Evolutionary conservation across 2,797 vertebrate genomes (phyloP).

Genomic region (Peromyscus aztecus): DNA sequence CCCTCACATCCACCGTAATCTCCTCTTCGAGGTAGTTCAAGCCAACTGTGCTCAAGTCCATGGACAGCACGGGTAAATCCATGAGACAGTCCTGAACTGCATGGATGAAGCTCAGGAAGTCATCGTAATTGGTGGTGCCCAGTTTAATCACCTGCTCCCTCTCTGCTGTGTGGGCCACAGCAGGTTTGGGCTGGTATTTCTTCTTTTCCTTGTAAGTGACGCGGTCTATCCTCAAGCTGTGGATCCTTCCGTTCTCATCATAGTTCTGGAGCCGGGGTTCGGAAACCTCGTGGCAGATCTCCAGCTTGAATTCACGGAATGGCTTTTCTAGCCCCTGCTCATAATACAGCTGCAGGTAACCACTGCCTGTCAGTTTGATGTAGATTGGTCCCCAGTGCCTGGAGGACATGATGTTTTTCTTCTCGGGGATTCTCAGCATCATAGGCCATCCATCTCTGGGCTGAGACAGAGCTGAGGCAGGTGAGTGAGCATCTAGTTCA

Average conservation of each 20-base stretch:
- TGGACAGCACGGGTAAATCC: constrained; percentile 87
- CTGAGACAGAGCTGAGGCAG: constrained; percentile 85
- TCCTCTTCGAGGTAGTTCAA: constrained; percentile 92
- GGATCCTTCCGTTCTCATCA: constrained; percentile 92
- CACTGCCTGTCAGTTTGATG: constrained; percentile 89
- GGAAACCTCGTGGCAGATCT: constrained; percentile 91
- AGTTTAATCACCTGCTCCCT: constrained; percentile 93
- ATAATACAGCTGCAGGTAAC: constrained; percentile 92
- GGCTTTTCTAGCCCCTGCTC: constrained; percentile 94
- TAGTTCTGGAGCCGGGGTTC: constrained; percentile 94
- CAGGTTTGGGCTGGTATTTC: constrained; percentile 93
- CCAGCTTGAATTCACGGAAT: constrained; percentile 92
- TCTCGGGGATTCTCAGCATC: constrained; percentile 95
- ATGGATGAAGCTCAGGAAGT: constrained; percentile 92
- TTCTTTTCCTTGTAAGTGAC: constrained; percentile 93
- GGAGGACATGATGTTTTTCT: constrained; percentile 96
- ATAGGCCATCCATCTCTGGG: constrained; percentile 93
- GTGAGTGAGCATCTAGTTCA: constrained; percentile 82
- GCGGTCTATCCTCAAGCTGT: constrained; percentile 92
- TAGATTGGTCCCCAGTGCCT: constrained; percentile 95
- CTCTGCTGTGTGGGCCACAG: constrained; percentile 90
- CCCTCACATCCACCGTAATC: constrained; percentile 92
- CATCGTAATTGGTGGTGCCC: constrained; percentile 91
- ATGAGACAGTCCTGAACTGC: constrained; percentile 90
- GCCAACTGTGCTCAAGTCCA: constrained; percentile 89